Conservation (phyloP, 2,888 invertebrate genomes). For the Dichetophora obliterata region DNA sequence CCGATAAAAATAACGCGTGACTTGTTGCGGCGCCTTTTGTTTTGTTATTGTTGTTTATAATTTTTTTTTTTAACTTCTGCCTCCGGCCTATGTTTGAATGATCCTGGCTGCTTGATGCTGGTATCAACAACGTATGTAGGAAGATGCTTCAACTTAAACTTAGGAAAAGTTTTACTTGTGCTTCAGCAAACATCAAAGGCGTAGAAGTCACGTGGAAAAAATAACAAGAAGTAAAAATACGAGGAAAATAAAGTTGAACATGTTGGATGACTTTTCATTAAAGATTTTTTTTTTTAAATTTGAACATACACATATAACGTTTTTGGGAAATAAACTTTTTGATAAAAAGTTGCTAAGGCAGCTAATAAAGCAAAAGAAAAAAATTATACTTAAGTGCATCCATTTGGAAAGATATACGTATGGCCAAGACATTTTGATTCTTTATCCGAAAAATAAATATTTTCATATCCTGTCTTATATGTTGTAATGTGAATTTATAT, state of each 20-base stretch:
- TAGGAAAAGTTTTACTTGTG: constrained; percentile 26
- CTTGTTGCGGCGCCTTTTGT: constrained; percentile 31
- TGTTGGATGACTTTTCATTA: constrained; percentile 1
- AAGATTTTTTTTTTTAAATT: background rate
- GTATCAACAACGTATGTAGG: constrained; percentile 4
- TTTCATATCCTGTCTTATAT: background rate
- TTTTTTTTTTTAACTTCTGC: background rate
- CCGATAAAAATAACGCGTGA: constrained; percentile 34
- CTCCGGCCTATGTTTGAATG: background rate
- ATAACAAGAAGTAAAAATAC: background rate
- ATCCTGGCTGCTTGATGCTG: background rate
- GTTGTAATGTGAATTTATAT: too few species aligned
- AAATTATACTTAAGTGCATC: background rate
- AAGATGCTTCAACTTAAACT: background rate
- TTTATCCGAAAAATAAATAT: background rate
- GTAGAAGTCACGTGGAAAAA: constrained; percentile 8
- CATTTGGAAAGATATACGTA: background rate
- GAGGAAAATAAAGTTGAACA: background rate
- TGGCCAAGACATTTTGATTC: too few species aligned
- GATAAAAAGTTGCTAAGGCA: constrained; percentile 16
- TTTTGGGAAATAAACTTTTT: constrained; percentile 10
- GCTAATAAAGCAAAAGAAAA: constrained; percentile 31
- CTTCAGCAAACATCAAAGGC: constrained; percentile 23
- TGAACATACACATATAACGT: background rate
- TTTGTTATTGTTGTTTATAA: constrained; percentile 8